Evolutionary conservation across 2,888 invertebrate genomes (phyloP).

Genomic region (Cryptus armator): DNA sequence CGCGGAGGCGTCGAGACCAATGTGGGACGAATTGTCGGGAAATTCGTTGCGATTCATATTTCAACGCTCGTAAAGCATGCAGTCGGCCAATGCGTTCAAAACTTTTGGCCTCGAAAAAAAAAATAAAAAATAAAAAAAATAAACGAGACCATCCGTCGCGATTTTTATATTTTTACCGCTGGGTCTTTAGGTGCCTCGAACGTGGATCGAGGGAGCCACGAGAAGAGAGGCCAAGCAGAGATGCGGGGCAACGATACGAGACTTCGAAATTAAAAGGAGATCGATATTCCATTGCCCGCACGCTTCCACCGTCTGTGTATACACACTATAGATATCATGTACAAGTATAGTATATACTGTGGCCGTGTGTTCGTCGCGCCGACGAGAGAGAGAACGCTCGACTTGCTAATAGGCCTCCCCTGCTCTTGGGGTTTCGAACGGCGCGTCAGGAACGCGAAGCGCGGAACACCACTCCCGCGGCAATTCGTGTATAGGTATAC

Average conservation of each 20-base stretch:
- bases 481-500: constrained; percentile 24
- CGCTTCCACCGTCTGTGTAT: neutral
- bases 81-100: neutral
- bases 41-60: constrained; percentile 57
- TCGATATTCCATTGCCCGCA: constrained; percentile 64
- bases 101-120: neutral
- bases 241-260: constrained; percentile 65
- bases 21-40: constrained; percentile 65
- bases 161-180: constrained; percentile 4
- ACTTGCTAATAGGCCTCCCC: constrained; percentile 51
- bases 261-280: constrained; percentile 66
- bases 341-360: constrained; percentile 12
- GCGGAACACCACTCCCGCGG: constrained; percentile 38
- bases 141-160: neutral
- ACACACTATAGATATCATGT: neutral
- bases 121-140: neutral
- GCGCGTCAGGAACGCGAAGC: constrained; percentile 49
- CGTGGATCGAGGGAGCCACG: neutral
- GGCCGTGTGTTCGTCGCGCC: constrained; percentile 34
- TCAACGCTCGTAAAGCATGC: neutral
- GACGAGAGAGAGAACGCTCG: constrained; percentile 53
- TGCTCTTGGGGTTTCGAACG: constrained; percentile 47
- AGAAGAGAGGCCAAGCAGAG: constrained; percentile 30
- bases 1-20: constrained; percentile 59
- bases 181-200: neutral